A percentile compares a stretch with the other conserved stretches of the same genome.
These are phyloP conservation scores for Ctenodactylus gundi DNA, from an alignment of 2,113 vertebrate species.

Conservation along the genomic window DNA sequence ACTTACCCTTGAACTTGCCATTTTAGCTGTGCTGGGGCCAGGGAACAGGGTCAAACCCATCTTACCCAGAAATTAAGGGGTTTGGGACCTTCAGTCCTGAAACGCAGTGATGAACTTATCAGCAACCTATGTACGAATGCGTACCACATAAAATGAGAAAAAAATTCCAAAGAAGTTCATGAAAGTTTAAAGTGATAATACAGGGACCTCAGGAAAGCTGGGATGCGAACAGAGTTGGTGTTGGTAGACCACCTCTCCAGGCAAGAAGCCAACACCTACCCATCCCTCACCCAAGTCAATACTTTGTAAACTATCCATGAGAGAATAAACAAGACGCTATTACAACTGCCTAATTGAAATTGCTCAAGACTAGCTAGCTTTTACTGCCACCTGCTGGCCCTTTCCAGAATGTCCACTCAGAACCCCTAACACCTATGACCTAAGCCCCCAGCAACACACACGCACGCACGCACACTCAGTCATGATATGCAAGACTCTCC, in stretches of 20 bases:
- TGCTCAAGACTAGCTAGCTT: conserved; percentile 34
- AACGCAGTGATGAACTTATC: not conserved
- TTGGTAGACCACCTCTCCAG: not conserved
- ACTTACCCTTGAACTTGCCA: rapidly evolving
- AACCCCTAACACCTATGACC: not conserved
- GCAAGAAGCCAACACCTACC: not conserved
- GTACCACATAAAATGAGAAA: not conserved
- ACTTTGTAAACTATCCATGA: not conserved
- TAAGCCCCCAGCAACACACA: too few relatives aligned
- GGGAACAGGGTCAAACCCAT: not conserved
- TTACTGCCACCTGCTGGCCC: conserved; percentile 68
- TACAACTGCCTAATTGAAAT: not conserved
- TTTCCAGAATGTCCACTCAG: not conserved
- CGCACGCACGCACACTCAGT: not conserved
- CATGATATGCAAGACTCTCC: not conserved
- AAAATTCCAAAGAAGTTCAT: not conserved
- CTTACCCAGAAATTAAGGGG: not conserved
- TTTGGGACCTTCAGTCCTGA: not conserved
- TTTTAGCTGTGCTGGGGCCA: not conserved
- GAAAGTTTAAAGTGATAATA: not conserved
- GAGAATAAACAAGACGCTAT: not conserved
- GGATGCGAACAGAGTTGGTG: not conserved
- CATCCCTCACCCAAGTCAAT: too few relatives aligned
- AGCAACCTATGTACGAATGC: not conserved
- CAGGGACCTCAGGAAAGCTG: not conserved